Evolutionary conservation across 2,113 vertebrate genomes (phyloP), one percentile per base, ranked within the genome.

Genomic region (Phrynocephalus versicolor): DNA sequence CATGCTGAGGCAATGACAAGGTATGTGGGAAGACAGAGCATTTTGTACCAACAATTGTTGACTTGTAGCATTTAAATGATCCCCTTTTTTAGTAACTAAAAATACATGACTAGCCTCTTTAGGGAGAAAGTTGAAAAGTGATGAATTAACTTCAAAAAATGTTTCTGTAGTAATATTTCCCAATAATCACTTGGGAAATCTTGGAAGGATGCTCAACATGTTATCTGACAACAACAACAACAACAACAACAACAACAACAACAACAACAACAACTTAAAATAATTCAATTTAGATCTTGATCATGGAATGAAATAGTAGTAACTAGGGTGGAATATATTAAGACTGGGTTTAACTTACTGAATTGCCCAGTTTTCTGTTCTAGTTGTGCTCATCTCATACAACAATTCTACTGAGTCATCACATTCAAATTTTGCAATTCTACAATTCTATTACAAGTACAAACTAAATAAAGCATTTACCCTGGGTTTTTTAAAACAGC

Each of bases 361-460:
- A 80, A 58, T 84, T 84, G 87, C 67, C 84, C 89, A 84, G 60
- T 1, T 12, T 67, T 33, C 12, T 12, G 15, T 0, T 2, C 79
- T 45, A 4, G 3, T n/a, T 37, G 5, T n/a, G n/a, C n/a, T n/a
- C 33, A 79, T 41, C 3, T n/a, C 84, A 27, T 70, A 80, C 25
- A 73, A 76, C 64, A 60, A 84, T 85, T 71, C 88, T 76, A 0
- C 12, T 85, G 27, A 87, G 85, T 60, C 71, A 77, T 30, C 83
- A n/a, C 74, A 89, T 0, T 3, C 57, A n/a, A 89, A 94, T 89
- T 85, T 33, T 72, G 67, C 15, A 37, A 81, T 90, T 92, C 10
- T 81, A 23, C 88, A 79, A 89, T 79, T 4, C 87, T 85, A 89
- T 84, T 87, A 75, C 84, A 93, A 92, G 91, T 80, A 91, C 37